phyloP scores from a whole-genome alignment of 2,113 vertebrate genomes.

The Scolopax mira region DNA sequence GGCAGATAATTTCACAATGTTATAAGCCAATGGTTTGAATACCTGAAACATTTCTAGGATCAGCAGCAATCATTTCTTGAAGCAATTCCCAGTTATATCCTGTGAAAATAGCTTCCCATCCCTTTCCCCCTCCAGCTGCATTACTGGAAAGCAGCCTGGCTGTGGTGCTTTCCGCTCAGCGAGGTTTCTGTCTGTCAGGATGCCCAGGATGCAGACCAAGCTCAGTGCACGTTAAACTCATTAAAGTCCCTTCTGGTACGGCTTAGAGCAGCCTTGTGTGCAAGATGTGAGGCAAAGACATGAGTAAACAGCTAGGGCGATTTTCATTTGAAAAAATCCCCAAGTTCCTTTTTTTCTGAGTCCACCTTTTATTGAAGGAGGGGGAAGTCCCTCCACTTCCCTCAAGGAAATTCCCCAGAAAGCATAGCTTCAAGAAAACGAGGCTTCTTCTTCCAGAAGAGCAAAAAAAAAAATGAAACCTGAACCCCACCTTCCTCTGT shows the following conservation, averaged over 20 bases:
- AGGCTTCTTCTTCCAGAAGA: neutral
- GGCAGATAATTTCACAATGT: neutral
- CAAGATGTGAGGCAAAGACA: neutral
- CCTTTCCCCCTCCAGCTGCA: neutral
- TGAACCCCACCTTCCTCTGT: neutral
- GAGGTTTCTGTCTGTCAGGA: neutral
- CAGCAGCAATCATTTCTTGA: neutral
- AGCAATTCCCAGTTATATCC: neutral
- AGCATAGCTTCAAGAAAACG: neutral
- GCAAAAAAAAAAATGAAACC: neutral
- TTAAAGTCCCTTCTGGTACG: neutral
- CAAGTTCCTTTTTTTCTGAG: neutral
- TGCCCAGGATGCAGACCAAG: neutral
- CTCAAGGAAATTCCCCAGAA: constrained; percentile 6
- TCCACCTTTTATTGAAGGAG: neutral
- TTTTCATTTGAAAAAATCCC: neutral
- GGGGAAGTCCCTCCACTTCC: neutral
- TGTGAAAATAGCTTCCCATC: neutral
- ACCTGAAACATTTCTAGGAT: neutral
- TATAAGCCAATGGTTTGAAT: accelerated
- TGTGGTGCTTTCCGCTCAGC: neutral
- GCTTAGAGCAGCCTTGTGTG: neutral
- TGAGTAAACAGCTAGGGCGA: neutral
- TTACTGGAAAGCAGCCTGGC: neutral
- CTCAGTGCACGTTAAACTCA: neutral